Percentiles rank a stretch among this genome's conserved stretches.
phyloP scores from a whole-genome alignment of 2,888 invertebrate species.

The Sycophila texana region DNA sequence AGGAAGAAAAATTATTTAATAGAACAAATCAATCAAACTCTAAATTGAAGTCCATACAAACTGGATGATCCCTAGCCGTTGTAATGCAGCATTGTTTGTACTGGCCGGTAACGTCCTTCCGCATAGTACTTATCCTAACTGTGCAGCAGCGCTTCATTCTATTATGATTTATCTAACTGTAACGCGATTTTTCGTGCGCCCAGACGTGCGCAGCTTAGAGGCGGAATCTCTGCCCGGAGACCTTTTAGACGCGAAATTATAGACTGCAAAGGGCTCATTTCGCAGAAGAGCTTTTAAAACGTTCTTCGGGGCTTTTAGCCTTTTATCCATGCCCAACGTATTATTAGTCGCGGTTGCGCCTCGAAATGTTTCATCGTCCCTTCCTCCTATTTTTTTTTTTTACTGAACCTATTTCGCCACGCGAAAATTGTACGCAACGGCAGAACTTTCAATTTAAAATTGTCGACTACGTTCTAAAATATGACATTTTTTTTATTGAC shows the following conservation, averaged over 20 bases:
- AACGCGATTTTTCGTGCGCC: constrained; percentile 42
- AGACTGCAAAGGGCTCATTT: constrained; percentile 41
- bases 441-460: background rate
- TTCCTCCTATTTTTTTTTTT: background rate
- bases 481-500: background rate
- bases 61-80: too few relatives aligned
- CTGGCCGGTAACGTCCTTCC: background rate
- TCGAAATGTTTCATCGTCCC: constrained; percentile 21
- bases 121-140: constrained; percentile 14
- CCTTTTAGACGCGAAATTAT: constrained; percentile 48
- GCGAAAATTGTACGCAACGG: background rate
- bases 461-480: background rate
- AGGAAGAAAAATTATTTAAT: too few relatives aligned
- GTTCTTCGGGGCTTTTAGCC: constrained; percentile 44
- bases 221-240: constrained; percentile 9
- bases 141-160: background rate
- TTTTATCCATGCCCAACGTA: constrained; percentile 42
- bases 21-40: too few relatives aligned
- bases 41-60: too few relatives aligned
- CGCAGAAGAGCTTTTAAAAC: constrained; percentile 40
- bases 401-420: background rate
- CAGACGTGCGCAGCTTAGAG: background rate
- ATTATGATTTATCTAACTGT: constrained; percentile 52
- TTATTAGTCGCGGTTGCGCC: constrained; percentile 33
- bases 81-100: too few relatives aligned